Evolutionary conservation across 1,140 invertebrate genomes (phyloP).

Genomic region (Bombus confusus): DNA sequence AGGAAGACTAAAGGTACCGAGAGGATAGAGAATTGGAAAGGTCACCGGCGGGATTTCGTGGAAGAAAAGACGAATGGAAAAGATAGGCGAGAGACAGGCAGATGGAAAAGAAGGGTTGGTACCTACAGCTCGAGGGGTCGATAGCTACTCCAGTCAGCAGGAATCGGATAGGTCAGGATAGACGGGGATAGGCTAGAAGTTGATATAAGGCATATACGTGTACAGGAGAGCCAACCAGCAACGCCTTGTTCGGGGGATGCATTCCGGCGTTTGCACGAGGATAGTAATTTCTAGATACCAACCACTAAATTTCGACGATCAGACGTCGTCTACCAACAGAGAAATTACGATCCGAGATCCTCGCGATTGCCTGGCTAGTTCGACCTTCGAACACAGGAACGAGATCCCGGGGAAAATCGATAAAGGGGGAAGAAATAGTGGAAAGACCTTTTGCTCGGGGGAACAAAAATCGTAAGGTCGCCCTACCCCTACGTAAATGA

Average conservation of each 20-base stretch:
- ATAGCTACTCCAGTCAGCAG: conserved; percentile 70
- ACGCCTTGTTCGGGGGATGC: conserved; percentile 20
- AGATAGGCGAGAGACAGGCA: conserved; percentile 2
- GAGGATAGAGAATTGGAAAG: conserved; percentile 5
- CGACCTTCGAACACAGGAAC: conserved; percentile 20
- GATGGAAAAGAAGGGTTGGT: background rate
- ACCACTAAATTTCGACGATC: conserved; percentile 43
- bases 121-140: conserved; percentile 61
- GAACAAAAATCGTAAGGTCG: conserved; percentile 13
- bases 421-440: background rate
- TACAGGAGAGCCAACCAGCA: conserved; percentile 32
- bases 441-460: background rate
- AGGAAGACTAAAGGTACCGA: background rate
- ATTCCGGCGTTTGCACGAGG: conserved; percentile 28
- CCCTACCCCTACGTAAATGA: background rate
- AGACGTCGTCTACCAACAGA: background rate
- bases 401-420: conserved; percentile 5
- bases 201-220: background rate
- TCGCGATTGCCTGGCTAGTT: conserved; percentile 11
- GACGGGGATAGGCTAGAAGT: conserved; percentile 60
- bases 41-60: conserved; percentile 24
- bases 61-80: conserved; percentile 15
- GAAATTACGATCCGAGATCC: conserved; percentile 47
- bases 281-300: conserved; percentile 39
- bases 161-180: conserved; percentile 69